Percentiles rank a stretch among this genome's conserved stretches.
These are phyloP conservation scores for Tenrec ecaudatus DNA, from an alignment of 2,113 vertebrate genomes.

Conservation along the genomic window DNA sequence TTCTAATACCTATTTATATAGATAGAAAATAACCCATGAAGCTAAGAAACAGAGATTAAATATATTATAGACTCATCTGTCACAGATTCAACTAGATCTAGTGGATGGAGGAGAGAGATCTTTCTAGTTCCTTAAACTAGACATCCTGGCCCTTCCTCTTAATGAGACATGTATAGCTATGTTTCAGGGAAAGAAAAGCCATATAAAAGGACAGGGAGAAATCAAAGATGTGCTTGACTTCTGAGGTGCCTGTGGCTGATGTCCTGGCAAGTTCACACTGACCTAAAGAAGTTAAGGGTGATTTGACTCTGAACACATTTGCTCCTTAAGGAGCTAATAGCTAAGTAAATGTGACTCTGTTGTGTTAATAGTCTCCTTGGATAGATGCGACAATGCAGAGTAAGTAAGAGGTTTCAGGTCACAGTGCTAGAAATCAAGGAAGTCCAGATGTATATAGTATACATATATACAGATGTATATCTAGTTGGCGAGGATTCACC, in stretches of 20 bases:
- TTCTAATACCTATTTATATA: neutral
- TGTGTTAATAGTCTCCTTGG: constrained; percentile 3
- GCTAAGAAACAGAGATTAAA: neutral
- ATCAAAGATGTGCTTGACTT: neutral
- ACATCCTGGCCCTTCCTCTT: neutral
- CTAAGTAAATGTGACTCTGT: neutral
- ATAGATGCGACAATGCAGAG: neutral
- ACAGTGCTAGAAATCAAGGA: neutral
- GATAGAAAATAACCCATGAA: neutral
- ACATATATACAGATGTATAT: rapidly evolving
- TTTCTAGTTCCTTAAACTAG: neutral
- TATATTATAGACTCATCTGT: neutral
- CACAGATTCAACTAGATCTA: neutral
- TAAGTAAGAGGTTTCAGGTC: neutral
- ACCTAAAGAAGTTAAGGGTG: constrained; percentile 24
- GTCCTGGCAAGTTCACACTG: neutral
- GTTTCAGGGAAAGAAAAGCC: constrained; percentile 25
- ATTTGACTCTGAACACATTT: constrained; percentile 51
- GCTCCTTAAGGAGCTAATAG: constrained; percentile 16
- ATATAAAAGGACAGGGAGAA: neutral
- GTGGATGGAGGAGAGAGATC: neutral
- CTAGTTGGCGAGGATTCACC: neutral
- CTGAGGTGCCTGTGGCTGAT: neutral
- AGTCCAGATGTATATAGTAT: no score
- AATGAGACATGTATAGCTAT: neutral